Base-by-base conservation (phyloP, 2,113 vertebrate genomes). In the Athene noctua region DNA sequence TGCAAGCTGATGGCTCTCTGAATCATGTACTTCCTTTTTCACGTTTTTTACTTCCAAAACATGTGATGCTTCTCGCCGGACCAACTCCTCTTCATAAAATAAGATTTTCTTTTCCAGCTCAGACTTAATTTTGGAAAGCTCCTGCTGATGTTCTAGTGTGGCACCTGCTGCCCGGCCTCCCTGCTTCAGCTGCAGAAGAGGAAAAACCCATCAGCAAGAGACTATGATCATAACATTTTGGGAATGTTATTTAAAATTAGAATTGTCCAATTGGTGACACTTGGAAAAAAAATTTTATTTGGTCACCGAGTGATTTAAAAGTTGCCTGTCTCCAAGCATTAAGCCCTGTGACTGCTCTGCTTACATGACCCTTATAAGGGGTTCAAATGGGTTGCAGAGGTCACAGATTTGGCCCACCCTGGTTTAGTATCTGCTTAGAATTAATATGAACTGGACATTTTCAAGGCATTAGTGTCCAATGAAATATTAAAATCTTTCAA, bases 91-190 rank as follows among this genome's bases (percentile, higher is more conserved):
- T 96, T 99, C 99, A 20, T 99, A 99, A 95, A 99, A 99, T 58
- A 99, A 92, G 52, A 99, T 98, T 95, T 99, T 99, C 96, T 99
- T 99, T 94, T 99, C 99, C 5, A 99, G 98, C 95, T 99, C 99
- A 0, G 99, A 98, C 95, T 98, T 99, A 58, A 99, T 96, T 92
- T 98, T 99, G 71, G 98, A 98, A 95, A 99, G 97, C 91, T 99
- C 99, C 86, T 99, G 99, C 90, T 99, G 99, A 49, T 98, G 98
- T 58, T 99, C 99, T 4, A 97, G 74, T 4, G 98, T 94, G 38
- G 98, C 97, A 9, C 97, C 97, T 0, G 97, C 96, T 4, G 97
- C 95, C 1, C 98, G 98, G 42, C 98, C 98, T 38, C 99, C 99
- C 96, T 99, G 99, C 96, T 99, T 99, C 67, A 98, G 59, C 99